Base-by-base conservation (phyloP, 1,140 invertebrate species). In the Galleria mellonella region DNA sequence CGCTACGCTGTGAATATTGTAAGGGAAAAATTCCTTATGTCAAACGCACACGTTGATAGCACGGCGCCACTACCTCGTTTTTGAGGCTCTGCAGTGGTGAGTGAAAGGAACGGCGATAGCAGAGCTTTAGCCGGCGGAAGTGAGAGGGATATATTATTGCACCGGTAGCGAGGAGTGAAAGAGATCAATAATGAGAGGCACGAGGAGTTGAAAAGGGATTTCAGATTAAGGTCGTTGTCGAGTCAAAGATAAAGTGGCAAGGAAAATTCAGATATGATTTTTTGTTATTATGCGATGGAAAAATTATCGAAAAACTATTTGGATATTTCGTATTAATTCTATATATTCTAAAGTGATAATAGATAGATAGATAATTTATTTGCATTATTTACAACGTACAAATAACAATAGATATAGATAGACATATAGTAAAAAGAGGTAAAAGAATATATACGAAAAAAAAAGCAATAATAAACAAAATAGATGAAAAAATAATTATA, bases 171-270 rank as follows among this genome's bases (percentile, higher is more conserved):
- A 84, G 75, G 82, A 85, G 82, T 83, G 82, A 85, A 85, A 85
- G 82, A 85, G 82, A 85, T 85, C 82, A 83, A 85, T 85, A 85
- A 85, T 85, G 82, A 85, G 82, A 82, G 70, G 70, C 73, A 75
- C 76, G 78, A 85, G 69, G 78, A 84, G 82, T 85, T 82, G 82
- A 85, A 85, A 85, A 85, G 82, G 82, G 82, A 85, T 85, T 85
- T 85, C 82, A 85, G 78, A 85, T 85, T 85, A 85, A 85, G 82
- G 82, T 82, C 82, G 82, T 82, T 81, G 77, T 81, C 72, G 74
- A 74, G 65, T 47, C 81, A 82, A 73, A 84, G 81, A 84, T 60
- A 71, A 81, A 44, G 47, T 49, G 60, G 51, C 48, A 57, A 62
- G 74, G 51, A 78, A 72, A 68, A 55, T 47, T 12, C 45, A 68